Evolutionary conservation across 2,113 vertebrate species (phyloP).

Genomic region (Calonectris borealis): DNA sequence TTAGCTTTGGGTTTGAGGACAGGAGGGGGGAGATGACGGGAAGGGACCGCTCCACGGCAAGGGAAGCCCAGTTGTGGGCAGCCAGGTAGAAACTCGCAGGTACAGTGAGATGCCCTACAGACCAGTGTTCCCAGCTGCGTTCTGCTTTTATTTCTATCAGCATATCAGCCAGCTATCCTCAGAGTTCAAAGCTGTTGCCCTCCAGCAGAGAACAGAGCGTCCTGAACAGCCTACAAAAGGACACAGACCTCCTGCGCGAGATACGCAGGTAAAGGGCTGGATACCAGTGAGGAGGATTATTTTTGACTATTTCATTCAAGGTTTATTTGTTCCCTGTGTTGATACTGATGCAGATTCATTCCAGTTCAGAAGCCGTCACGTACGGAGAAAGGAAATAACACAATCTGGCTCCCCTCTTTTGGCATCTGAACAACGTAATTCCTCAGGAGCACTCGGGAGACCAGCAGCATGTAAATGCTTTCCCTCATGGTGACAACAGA

Average conservation of each 20-base stretch:
- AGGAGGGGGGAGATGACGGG: not conserved
- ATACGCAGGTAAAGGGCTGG: not conserved
- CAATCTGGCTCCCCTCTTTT: constrained; percentile 26
- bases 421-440: constrained; percentile 18
- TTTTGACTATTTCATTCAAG: constrained; percentile 13
- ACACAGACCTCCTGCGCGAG: not conserved
- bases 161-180: not conserved
- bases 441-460: not conserved
- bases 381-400: constrained; percentile 42
- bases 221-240: not conserved
- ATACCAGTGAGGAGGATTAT: not conserved
- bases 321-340: constrained; percentile 9
- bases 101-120: not conserved
- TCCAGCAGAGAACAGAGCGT: not conserved
- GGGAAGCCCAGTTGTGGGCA: not conserved
- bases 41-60: not conserved
- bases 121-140: not conserved
- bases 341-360: not conserved
- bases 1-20: not conserved
- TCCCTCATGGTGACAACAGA: not conserved
- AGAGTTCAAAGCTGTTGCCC: not conserved
- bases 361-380: not conserved
- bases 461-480: constrained; percentile 8
- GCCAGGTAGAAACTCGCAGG: not conserved
- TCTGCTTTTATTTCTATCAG: not conserved